Conservation (phyloP, 2,797 vertebrate genomes). For the Xenops minutus region DNA sequence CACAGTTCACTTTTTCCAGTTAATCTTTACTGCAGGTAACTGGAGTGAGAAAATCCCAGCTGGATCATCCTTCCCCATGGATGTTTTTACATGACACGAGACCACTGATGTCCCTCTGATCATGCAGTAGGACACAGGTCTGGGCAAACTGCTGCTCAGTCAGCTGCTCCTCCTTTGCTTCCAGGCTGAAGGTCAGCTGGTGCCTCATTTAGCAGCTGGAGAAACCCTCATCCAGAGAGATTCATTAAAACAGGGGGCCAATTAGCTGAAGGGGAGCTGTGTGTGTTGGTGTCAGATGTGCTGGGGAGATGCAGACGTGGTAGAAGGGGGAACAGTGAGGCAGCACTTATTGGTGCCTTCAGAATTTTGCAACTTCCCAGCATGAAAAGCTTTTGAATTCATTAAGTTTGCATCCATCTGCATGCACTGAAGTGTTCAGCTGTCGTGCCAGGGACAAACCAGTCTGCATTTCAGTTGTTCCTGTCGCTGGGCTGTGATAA, state of each 20-base stretch:
- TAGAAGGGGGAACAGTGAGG: rapidly evolving
- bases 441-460: not conserved
- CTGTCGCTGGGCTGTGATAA: not conserved
- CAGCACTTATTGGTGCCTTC: not conserved
- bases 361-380: not conserved
- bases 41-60: not conserved
- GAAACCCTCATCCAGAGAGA: not conserved
- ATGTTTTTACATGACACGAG: not conserved
- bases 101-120: rapidly evolving
- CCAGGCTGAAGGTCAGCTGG: not conserved
- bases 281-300: not conserved
- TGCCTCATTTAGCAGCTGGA: not conserved
- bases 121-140: not conserved
- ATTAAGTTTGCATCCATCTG: not conserved
- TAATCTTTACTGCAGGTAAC: not conserved
- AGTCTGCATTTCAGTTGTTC: not conserved
- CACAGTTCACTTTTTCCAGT: not conserved
- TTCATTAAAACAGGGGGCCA: not conserved
- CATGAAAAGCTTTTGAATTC: not conserved
- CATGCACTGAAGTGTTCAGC: not conserved
- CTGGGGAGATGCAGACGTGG: not conserved
- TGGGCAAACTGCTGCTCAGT: not conserved
- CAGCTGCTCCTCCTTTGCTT: not conserved
- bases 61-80: not conserved
- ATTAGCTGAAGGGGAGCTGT: not conserved